Conservation (phyloP, 2,113 vertebrate genomes). For the Scophthalmus maximus region DNA sequence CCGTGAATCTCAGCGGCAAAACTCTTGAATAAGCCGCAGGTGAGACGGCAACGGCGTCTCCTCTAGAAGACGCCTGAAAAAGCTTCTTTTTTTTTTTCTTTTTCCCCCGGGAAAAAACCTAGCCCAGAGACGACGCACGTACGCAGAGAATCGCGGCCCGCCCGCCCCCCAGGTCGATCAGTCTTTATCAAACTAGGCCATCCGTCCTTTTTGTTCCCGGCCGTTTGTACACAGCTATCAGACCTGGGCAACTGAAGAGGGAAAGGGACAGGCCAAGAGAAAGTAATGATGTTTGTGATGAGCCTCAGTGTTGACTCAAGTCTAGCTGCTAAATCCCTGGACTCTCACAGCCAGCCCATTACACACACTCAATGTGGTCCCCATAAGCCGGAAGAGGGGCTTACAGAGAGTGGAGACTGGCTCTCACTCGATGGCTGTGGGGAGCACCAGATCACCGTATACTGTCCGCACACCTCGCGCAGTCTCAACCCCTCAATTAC, state of each 20-base stretch:
- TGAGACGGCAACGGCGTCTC: conserved; percentile 9
- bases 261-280: conserved; percentile 63
- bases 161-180: conserved; percentile 42
- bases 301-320: conserved; percentile 74
- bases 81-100: background rate
- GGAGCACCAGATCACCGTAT: conserved; percentile 27
- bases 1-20: conserved; percentile 26
- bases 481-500: conserved; percentile 28
- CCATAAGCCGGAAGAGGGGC: conserved; percentile 46
- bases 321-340: conserved; percentile 67
- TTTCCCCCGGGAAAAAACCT: conserved; percentile 14
- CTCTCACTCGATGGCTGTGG: conserved; percentile 38
- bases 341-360: conserved; percentile 69
- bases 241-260: conserved; percentile 53
- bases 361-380: conserved; percentile 44
- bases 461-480: background rate
- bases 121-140: conserved; percentile 18
- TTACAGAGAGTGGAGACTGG: conserved; percentile 35
- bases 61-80: conserved; percentile 9
- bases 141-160: conserved; percentile 36
- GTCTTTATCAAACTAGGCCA: conserved; percentile 70
- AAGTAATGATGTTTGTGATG: conserved; percentile 80
- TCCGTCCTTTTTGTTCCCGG: conserved; percentile 46
- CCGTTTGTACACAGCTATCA: conserved; percentile 63
- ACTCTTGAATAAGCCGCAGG: conserved; percentile 16